Evolutionary conservation across 37 sponge, comb jelly and placozoan genomes (phyloP), one percentile per base, ranked within the genome.

Genomic region (Halisarca cf. caerulea): DNA sequence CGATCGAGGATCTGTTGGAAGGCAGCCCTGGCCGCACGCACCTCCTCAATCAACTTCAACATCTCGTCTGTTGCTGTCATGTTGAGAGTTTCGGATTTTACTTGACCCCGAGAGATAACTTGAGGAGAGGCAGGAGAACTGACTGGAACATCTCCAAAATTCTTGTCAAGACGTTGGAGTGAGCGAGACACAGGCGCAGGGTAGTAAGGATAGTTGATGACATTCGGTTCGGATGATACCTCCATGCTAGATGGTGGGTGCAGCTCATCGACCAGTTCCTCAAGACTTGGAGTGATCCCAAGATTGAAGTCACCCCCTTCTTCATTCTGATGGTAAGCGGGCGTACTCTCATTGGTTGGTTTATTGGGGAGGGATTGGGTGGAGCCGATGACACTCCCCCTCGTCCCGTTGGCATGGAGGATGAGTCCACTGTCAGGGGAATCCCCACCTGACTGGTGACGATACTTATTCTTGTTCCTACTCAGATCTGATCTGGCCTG

Each of bases 371-470:
- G 45, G 5, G 77, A 74, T 23, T 74, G 42, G 25, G 42, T 74
- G 77, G 77, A 74, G 25, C 30, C 64, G 18, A 62, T 62, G 30
- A 62, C 30, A 62, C 64, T 62, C 25, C 30, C 30, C 64, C 64
- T n/a, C 5, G 9, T 62, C 30, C 64, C 64, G 15, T 28, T 28
- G 9, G 11, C 51, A 11, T 47, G 51, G 4, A 62, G 30, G 25
- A 40, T 74, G 42, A 74, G 42, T 40, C 77, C 77, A 41, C 77
- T 74, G 45, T 74, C 77, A 25, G 77, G 77, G 2, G 77, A 74
- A 40, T 8, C 42, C 15, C 41, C 77, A 25, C 40, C 72, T 8
- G 40, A 15, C 17, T 68, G 11, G 4, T 68, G 69, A 47, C 9
- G 51, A 15, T 30, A 62, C 42, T 8, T 4, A 3, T 2, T 18